Percentiles rank a stretch among this genome's conserved stretches.
Evolutionary conservation across 2,113 vertebrate species (phyloP).

Genomic region (Mola mola): DNA sequence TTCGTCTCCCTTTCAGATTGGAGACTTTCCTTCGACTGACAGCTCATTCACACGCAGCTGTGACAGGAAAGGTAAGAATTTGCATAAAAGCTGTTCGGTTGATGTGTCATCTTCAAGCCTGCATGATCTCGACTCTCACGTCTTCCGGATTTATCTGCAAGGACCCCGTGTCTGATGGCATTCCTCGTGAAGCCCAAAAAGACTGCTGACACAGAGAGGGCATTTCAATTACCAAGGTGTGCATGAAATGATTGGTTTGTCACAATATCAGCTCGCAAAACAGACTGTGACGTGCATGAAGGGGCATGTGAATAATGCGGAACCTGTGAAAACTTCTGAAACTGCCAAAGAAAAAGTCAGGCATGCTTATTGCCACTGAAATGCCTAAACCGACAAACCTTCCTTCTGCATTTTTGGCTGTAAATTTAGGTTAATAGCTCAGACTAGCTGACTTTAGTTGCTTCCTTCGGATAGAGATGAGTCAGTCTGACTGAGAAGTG

Average conservation of each 20-base stretch:
- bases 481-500: no score
- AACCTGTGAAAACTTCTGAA: no score
- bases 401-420: no score
- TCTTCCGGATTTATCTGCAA: constrained; percentile 21
- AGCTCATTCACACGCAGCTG: constrained; percentile 29
- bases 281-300: constrained; percentile 18
- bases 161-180: constrained; percentile 7
- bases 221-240: constrained; percentile 34
- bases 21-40: constrained; percentile 12
- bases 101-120: constrained; percentile 24
- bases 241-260: constrained; percentile 33
- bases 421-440: no score
- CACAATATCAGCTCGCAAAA: constrained; percentile 18
- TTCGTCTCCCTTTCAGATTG: background rate
- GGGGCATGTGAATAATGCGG: constrained; percentile 17
- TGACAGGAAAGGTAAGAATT: constrained; percentile 12
- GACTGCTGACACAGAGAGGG: background rate
- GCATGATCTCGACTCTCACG: background rate
- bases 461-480: no score
- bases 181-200: constrained; percentile 7
- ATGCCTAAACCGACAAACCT: no score
- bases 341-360: background rate
- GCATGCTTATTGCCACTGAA: no score
- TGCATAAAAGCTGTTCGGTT: constrained; percentile 10
- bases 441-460: no score